phyloP scores from a whole-genome alignment of 2,113 vertebrate species.

The Cyprinodon tularosa region DNA sequence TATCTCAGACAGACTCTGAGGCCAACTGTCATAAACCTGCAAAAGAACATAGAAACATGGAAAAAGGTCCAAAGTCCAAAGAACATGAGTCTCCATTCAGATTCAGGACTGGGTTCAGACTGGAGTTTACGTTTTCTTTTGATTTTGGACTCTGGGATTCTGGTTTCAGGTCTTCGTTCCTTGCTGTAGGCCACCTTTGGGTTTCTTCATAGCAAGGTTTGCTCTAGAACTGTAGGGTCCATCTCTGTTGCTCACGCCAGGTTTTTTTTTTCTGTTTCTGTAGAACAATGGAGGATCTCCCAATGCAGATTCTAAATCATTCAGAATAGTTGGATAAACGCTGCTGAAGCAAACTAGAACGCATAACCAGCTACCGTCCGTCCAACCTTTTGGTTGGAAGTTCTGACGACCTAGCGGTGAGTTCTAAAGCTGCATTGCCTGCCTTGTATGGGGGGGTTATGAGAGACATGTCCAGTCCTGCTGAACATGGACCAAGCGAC shows the following conservation, averaged over 20 bases:
- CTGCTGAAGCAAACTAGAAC: too few relatives aligned
- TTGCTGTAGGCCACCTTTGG: too few relatives aligned
- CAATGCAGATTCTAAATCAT: background rate
- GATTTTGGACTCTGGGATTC: too few relatives aligned
- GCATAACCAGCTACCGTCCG: too few relatives aligned
- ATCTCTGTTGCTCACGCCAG: background rate
- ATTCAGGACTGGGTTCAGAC: background rate
- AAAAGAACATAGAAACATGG: background rate
- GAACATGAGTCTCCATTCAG: too few relatives aligned
- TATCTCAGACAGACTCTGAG: background rate
- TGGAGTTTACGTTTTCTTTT: background rate
- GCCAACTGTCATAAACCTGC: background rate
- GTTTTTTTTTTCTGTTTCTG: background rate
- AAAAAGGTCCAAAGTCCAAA: background rate
- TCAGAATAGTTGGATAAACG: background rate
- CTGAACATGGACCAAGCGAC: constrained; percentile 22
- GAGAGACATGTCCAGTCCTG: background rate
- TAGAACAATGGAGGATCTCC: background rate
- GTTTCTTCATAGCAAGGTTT: too few relatives aligned
- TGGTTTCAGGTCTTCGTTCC: background rate
- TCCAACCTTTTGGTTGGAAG: background rate
- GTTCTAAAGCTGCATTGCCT: background rate
- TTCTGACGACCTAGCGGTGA: background rate
- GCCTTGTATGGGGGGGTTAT: constrained; percentile 1
- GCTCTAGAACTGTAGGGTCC: background rate